phyloP scores from a whole-genome alignment of 92 coral and sea anemone genomes.

The Palythoa grandis region DNA sequence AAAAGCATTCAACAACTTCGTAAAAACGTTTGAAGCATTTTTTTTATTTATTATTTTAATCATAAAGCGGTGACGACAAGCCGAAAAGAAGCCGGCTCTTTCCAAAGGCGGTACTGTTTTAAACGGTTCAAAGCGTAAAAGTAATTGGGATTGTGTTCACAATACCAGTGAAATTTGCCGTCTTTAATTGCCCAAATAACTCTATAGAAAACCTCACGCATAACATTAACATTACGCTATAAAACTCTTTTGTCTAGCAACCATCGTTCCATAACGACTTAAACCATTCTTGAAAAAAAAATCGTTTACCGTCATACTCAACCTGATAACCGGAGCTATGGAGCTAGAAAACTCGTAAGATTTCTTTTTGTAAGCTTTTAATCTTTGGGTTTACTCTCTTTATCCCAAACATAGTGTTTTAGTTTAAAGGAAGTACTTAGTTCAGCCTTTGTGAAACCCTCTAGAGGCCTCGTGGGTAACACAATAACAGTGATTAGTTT shows the following conservation, averaged over 20 bases:
- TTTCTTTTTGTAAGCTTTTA: constrained; percentile 10
- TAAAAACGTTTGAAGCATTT: constrained; percentile 14
- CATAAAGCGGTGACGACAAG: constrained; percentile 33
- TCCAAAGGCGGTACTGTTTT: constrained; percentile 40
- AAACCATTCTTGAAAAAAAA: not conserved
- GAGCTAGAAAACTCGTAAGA: not conserved
- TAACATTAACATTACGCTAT: constrained; percentile 43
- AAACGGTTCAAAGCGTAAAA: constrained; percentile 36
- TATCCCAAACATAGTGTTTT: constrained; percentile 24
- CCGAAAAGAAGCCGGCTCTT: constrained; percentile 40
- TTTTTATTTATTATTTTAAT: constrained; percentile 36
- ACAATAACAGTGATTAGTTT: constrained; percentile 49
- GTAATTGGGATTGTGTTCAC: constrained; percentile 49
- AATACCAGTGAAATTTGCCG: constrained; percentile 40
- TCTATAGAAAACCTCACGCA: constrained; percentile 36
- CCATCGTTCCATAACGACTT: not conserved
- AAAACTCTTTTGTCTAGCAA: constrained; percentile 25
- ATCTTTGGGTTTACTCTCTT: constrained; percentile 28
- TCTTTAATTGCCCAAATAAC: constrained; percentile 43
- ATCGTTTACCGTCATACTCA: not conserved
- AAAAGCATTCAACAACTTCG: not conserved
- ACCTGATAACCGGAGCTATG: not conserved
- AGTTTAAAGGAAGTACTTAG: constrained; percentile 40
- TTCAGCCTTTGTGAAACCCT: constrained; percentile 39
- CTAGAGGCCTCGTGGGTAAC: constrained; percentile 55